phyloP scores from a whole-genome alignment of 2,888 invertebrate genomes.

The Omphaloscelis lunosa region DNA sequence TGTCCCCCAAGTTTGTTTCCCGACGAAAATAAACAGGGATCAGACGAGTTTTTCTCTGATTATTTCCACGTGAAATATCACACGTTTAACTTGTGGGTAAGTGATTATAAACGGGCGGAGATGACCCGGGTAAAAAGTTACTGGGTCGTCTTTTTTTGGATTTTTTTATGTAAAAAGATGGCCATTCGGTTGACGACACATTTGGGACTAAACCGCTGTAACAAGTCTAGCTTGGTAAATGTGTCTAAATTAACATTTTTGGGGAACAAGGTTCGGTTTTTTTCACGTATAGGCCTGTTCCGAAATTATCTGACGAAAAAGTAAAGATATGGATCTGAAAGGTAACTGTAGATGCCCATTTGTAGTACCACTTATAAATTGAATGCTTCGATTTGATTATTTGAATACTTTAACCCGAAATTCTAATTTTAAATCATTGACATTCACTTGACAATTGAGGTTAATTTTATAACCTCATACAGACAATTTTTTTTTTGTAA shows the following conservation, averaged over 20 bases:
- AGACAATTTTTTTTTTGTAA: too few relatives aligned
- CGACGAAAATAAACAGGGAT: conserved; percentile 81
- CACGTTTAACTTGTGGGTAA: conserved; percentile 56
- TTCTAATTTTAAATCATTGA: too few relatives aligned
- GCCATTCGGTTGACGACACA: conserved; percentile 19
- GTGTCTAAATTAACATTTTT: conserved; percentile 17
- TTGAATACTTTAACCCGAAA: too few relatives aligned
- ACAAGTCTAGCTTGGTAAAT: conserved; percentile 13
- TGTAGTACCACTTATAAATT: too few relatives aligned
- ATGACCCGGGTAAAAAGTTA: conserved; percentile 48
- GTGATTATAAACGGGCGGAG: conserved; percentile 53
- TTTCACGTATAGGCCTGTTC: too few relatives aligned
- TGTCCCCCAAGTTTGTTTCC: conserved; percentile 70
- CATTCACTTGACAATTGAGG: too few relatives aligned
- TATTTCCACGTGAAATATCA: conserved; percentile 76
- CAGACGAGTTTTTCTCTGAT: conserved; percentile 76
- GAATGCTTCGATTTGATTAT: too few relatives aligned
- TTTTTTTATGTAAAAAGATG: conserved; percentile 28
- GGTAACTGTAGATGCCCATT: neutral
- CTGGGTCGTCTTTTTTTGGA: conserved; percentile 16
- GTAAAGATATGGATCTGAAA: too few relatives aligned
- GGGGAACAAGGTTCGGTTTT: neutral
- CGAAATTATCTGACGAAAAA: too few relatives aligned
- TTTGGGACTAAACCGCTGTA: conserved; percentile 28
- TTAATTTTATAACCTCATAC: too few relatives aligned